Percentiles rank a stretch among this genome's conserved stretches.
Conservation (phyloP, 2,888 invertebrate genomes). For the Macrophya alboannulata region DNA sequence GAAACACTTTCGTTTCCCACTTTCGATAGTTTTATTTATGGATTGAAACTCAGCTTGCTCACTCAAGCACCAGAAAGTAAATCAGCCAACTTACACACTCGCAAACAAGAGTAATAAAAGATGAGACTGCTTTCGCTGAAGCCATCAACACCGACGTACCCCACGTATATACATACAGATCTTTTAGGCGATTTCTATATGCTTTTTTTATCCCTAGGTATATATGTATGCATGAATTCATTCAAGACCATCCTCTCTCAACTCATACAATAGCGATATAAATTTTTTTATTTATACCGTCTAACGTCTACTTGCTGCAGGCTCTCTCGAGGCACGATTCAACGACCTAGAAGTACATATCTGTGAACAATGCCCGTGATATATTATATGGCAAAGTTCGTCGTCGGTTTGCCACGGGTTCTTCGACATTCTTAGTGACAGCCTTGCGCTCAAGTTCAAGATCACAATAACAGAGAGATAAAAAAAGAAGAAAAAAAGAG, state of each 20-base stretch:
- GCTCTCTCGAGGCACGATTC: conserved; percentile 25
- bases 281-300: not conserved
- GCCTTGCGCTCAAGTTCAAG: conserved; percentile 40
- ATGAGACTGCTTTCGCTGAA: conserved; percentile 41
- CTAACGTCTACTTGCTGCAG: not conserved
- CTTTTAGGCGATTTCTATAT: conserved; percentile 12
- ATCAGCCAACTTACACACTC: not conserved
- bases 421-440: conserved; percentile 33
- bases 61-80: conserved; percentile 12
- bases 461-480: conserved; percentile 15
- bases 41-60: conserved; percentile 16
- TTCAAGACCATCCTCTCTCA: not conserved
- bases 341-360: conserved; percentile 37
- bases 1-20: conserved; percentile 40
- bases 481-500: not conserved
- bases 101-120: not conserved
- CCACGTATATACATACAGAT: not conserved
- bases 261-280: not conserved
- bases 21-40: conserved; percentile 42
- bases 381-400: conserved; percentile 36
- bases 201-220: not conserved
- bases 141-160: conserved; percentile 24
- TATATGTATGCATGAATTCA: conserved; percentile 1
- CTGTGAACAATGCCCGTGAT: conserved; percentile 47
- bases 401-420: conserved; percentile 38